Percentiles rank a stretch among this genome's conserved stretches.
phyloP scores from a whole-genome alignment of 2,888 invertebrate genomes.

The Orthosia gracilis region DNA sequence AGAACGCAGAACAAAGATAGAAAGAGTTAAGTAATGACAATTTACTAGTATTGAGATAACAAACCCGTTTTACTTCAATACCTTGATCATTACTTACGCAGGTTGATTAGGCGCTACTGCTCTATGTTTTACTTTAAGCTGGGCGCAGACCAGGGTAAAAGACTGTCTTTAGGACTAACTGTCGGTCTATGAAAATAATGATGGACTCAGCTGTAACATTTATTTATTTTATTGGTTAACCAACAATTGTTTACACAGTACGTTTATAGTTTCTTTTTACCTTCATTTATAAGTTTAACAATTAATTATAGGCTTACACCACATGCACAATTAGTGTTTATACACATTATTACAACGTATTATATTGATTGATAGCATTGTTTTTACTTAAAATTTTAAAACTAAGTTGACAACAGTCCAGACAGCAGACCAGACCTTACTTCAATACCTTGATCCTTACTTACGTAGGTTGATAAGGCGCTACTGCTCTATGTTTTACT shows the following conservation, averaged over 20 bases:
- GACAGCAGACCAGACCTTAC: too few relatives aligned
- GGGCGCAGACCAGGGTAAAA: not conserved
- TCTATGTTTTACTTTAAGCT: constrained; percentile 35
- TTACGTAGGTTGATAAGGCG: constrained; percentile 57
- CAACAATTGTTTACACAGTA: too few relatives aligned
- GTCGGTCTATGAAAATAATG: not conserved
- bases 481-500: constrained; percentile 33
- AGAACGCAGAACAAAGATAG: constrained; percentile 57
- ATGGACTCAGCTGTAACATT: not conserved
- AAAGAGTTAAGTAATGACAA: constrained; percentile 57
- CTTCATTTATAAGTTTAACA: too few relatives aligned
- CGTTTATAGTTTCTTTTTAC: too few relatives aligned
- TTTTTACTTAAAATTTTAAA: too few relatives aligned
- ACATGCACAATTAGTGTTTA: too few relatives aligned
- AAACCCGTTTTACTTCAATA: constrained; percentile 53
- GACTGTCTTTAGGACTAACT: not conserved
- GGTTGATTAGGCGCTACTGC: constrained; percentile 47
- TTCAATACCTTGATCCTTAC: constrained; percentile 54
- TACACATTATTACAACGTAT: too few relatives aligned
- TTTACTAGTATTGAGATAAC: constrained; percentile 56
- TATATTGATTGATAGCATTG: too few relatives aligned
- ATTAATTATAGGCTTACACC: too few relatives aligned
- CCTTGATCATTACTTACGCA: constrained; percentile 57
- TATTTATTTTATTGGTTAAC: too few relatives aligned
- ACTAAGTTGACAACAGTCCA: too few relatives aligned